Percentiles rank a stretch among this genome's conserved stretches.
These are phyloP conservation scores for Chironomus striatipennis DNA, from an alignment of 1,140 invertebrate species.

Conservation along the genomic window DNA sequence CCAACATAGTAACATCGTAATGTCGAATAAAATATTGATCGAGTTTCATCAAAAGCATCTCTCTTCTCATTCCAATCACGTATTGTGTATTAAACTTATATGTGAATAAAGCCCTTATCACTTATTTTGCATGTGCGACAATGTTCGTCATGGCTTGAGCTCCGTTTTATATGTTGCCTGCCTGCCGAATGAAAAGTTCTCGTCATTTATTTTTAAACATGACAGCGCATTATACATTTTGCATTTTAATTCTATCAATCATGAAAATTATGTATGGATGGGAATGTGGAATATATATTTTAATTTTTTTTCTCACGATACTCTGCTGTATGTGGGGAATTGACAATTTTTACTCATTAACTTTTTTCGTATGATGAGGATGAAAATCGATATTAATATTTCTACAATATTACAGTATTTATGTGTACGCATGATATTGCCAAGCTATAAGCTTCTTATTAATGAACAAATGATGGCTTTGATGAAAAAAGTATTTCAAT, in stretches of 20 bases:
- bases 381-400: no score
- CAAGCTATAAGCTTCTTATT: no score
- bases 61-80: neutral
- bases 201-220: slow-evolving; percentile 1
- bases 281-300: no score
- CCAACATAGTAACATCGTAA: neutral
- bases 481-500: no score
- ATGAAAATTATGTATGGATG: neutral
- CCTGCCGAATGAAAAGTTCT: neutral
- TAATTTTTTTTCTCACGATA: no score
- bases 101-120: neutral
- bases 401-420: no score
- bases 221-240: neutral
- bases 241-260: slow-evolving; percentile 14
- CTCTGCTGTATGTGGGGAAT: no score
- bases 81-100: slow-evolving; percentile 10
- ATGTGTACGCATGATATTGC: no score
- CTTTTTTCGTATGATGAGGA: no score
- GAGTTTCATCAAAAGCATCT: slow-evolving; percentile 2
- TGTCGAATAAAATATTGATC: neutral
- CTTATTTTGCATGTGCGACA: slow-evolving; percentile 12
- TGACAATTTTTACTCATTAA: no score
- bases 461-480: no score
- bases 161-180: no score
- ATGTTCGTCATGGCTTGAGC: neutral